Conservation (phyloP, 1,140 invertebrate species). For the Calephelis virginiensis region DNA sequence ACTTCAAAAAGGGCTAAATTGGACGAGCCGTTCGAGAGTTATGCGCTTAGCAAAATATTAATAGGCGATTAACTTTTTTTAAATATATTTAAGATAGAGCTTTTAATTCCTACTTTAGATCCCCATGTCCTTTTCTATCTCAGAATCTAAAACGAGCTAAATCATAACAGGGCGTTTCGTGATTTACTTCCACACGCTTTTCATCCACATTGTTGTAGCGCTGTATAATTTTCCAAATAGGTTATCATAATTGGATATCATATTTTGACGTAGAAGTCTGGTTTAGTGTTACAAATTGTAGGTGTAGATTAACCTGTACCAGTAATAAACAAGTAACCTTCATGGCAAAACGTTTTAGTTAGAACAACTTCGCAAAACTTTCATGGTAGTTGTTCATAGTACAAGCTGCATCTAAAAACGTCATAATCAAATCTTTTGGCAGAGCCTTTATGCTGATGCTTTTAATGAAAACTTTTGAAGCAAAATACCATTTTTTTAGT, state of each 20-base stretch:
- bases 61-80: neutral
- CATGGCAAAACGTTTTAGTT: too few relatives aligned
- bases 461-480: too few relatives aligned
- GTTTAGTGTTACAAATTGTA: constrained; percentile 5
- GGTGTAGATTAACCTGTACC: constrained; percentile 2
- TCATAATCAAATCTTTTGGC: too few relatives aligned
- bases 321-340: neutral
- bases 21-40: too few relatives aligned
- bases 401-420: too few relatives aligned
- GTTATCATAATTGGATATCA: constrained; percentile 36
- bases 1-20: too few relatives aligned
- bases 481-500: too few relatives aligned
- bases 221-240: constrained; percentile 34
- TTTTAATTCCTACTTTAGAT: neutral
- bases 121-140: neutral
- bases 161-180: neutral
- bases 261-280: constrained; percentile 22
- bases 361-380: too few relatives aligned
- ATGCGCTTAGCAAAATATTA: too few relatives aligned
- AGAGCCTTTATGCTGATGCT: too few relatives aligned
- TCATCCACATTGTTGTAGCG: constrained; percentile 26
- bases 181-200: constrained; percentile 9
- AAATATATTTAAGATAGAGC: neutral
- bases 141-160: constrained; percentile 12
- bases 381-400: too few relatives aligned